Base-by-base conservation (phyloP, 2,888 invertebrate genomes). In the Heliconius sara region DNA sequence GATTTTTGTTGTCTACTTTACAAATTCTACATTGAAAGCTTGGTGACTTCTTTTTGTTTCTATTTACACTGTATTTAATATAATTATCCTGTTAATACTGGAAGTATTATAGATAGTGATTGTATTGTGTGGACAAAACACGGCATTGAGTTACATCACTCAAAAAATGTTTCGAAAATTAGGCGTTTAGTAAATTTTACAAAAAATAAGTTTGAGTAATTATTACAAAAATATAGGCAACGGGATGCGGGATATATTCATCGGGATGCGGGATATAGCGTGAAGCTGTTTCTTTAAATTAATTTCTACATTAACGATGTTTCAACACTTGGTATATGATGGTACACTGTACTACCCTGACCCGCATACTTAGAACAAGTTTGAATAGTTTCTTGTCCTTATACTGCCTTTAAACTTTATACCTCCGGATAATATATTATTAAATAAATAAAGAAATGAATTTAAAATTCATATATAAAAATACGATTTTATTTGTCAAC, bases 341-440 rank as follows among this genome's bases (percentile, higher is more conserved):
- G 78, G 39, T 63, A 12, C 39, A 70, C 70, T 65, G 39, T 25
- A 75, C 39, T 39, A 47, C 71, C 72, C 27, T 80, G 80, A 78
- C 80, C 78, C 16, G 63, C 34, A 63, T 78, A 67, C 78, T 63
- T 27, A 60, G 47, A 63, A 67, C 71, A 66, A 66, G 43, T 73
- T 73, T 52, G 68, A 16, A 22, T 10, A 72, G 22, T 76, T 76
- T 80, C 80, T 78, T 78, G 78, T 76, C 60, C 47, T 30, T 16
- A 68, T 43, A 76, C 52, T 80, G 22, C n/a, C 78, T 80, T 78
- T 76, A 60, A 76, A 78, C 76, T 25, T 27, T n/a, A 52, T 52
- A 19, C 43, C 34, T 25, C 2, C n/a, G 5, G 4, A 25, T 43
- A 39, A 30, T 34, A 30, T 43, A 22, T 25, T 25, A 65, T 65